Evolutionary conservation across 2,113 vertebrate genomes (phyloP), one percentile per base, ranked within the genome.

Genomic region (Pavo muticus): DNA sequence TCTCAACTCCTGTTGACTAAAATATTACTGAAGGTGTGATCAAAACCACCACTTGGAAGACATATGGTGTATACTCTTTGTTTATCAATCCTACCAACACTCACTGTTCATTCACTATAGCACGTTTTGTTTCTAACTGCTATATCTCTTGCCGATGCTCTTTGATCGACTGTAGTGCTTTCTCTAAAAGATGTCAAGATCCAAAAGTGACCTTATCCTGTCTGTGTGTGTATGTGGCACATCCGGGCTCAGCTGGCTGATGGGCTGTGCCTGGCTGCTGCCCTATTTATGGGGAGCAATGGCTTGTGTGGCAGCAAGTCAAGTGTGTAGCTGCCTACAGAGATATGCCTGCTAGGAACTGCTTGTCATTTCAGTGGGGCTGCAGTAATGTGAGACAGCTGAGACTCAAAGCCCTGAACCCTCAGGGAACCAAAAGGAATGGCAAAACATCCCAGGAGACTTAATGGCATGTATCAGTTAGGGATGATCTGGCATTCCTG

Each of bases 1-100:
- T 50, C 84, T 94, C 71, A 37, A 20, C 40, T 89, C 80, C 83
- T 44, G 68, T 35, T 93, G 88, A 93, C 91, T 86, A 80, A 91
- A 93, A 71, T 37, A 23, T 27, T 88, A 18, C 61, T 48, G 35
- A 90, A 90, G 64, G 8, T 21, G 79, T 9, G 50, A 88, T 74
- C 72, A 67, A 87, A 90, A 32, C 63, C 37, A 71, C 75, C 88
- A 74, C 88, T 84, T 95, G 84, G 59, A 85, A 76, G 47, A 73
- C 74, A 69, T 17, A 64, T 18, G 39, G 67, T 70, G 50, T 3
- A 8, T 84, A 59, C 32, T 77, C 72, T 86, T 68, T 56, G 18
- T 56, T 91, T 86, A 52, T 52, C 45, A 42, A 56, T 45, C 72
- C 64, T 74, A 80, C 60, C 60, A 60, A 16, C 5, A 7, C 3